A percentile compares a stretch with the other conserved stretches of the same genome.
Evolutionary conservation across 2,797 vertebrate species (phyloP).

Genomic region (Argya squamiceps): DNA sequence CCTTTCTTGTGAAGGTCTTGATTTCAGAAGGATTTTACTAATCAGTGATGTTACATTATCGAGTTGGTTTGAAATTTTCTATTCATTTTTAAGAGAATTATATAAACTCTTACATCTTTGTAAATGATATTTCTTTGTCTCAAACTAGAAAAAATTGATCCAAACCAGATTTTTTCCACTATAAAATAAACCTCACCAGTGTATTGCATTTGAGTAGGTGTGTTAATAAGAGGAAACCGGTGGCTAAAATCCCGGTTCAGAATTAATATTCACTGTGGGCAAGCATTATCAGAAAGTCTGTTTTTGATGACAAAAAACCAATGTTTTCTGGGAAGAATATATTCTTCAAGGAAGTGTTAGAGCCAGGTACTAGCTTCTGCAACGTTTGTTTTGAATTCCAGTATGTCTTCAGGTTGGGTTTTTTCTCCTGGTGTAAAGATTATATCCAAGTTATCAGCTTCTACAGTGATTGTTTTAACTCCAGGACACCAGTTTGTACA

Average conservation of each 20-base stretch:
- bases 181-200: background rate
- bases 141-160: background rate
- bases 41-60: background rate
- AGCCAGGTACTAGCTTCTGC: background rate
- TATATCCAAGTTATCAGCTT: background rate
- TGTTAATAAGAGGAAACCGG: background rate
- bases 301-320: background rate
- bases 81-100: background rate
- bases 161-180: background rate
- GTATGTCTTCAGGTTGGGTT: accelerated
- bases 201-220: background rate
- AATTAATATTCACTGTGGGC: background rate
- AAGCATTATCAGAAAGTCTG: background rate
- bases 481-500: background rate
- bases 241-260: background rate
- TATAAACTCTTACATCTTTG: background rate
- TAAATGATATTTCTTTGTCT: background rate
- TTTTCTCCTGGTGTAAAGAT: background rate
- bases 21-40: background rate
- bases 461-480: background rate
- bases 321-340: background rate
- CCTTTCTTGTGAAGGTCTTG: background rate
- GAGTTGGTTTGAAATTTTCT: background rate
- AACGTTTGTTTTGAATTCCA: background rate
- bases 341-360: background rate